These are phyloP conservation scores for Gastrophysa polygoni DNA, from an alignment of 2,888 invertebrate genomes.

Conservation along the genomic window DNA sequence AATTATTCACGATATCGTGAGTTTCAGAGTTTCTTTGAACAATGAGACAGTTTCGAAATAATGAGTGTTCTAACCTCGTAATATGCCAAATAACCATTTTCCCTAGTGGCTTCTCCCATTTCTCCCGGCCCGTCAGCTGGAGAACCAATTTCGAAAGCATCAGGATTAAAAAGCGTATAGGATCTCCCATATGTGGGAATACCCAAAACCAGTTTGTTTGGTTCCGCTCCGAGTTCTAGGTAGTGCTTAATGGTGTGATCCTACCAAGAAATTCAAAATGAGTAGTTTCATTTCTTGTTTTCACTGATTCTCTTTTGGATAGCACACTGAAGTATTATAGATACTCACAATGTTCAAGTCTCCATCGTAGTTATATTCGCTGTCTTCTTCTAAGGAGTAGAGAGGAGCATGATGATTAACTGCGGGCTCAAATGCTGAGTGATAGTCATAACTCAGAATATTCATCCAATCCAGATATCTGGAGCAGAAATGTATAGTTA, in stretches of 20 bases:
- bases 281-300: no score
- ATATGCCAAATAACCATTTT: conserved; percentile 91
- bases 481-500: conserved; percentile 32
- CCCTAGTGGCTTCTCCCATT: conserved; percentile 88
- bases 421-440: conserved; percentile 88
- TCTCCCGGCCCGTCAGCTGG: conserved; percentile 91
- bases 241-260: conserved; percentile 87
- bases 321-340: no score
- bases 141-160: conserved; percentile 83
- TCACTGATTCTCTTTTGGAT: no score
- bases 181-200: conserved; percentile 91
- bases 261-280: conserved; percentile 61
- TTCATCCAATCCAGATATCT: conserved; percentile 92
- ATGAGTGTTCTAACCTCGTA: conserved; percentile 71
- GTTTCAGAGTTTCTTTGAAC: no score
- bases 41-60: no score
- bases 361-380: conserved; percentile 85
- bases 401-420: conserved; percentile 92
- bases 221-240: conserved; percentile 77
- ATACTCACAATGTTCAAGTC: conserved; percentile 88
- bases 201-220: conserved; percentile 81
- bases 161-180: conserved; percentile 85
- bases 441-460: conserved; percentile 89
- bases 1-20: no score
- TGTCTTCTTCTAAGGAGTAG: conserved; percentile 79